Percentiles rank a stretch among this genome's conserved stretches.
phyloP scores from a whole-genome alignment of 2,113 vertebrate species.

The Notothenia coriiceps region DNA sequence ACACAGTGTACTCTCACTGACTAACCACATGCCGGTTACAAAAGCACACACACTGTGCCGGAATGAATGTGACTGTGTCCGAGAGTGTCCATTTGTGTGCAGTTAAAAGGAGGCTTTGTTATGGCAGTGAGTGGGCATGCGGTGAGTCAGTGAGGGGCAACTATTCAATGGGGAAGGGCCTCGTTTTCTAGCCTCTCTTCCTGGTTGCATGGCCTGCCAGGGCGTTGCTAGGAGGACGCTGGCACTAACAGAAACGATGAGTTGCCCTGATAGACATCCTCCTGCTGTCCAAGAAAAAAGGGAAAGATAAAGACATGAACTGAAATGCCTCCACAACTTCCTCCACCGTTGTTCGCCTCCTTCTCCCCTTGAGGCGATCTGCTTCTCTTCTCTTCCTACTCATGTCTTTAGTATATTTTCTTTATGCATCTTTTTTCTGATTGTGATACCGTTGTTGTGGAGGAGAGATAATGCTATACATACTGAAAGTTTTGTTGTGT shows the following conservation, averaged over 20 bases:
- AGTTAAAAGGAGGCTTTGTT: slow-evolving; percentile 55
- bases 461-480: slow-evolving; percentile 20
- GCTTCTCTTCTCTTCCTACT: slow-evolving; percentile 60
- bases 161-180: slow-evolving; percentile 55
- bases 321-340: slow-evolving; percentile 62
- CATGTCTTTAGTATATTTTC: slow-evolving; percentile 48
- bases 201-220: slow-evolving; percentile 49
- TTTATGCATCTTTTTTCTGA: slow-evolving; percentile 31
- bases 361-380: slow-evolving; percentile 43
- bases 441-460: slow-evolving; percentile 27
- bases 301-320: slow-evolving; percentile 57
- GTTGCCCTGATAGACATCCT: slow-evolving; percentile 61
- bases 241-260: slow-evolving; percentile 59
- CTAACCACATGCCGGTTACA: slow-evolving; percentile 27
- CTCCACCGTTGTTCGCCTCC: slow-evolving; percentile 46
- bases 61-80: slow-evolving; percentile 31
- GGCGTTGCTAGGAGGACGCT: slow-evolving; percentile 63
- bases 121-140: slow-evolving; percentile 49
- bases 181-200: slow-evolving; percentile 56
- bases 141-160: slow-evolving; percentile 55
- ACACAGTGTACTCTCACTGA: slow-evolving; percentile 7
- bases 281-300: slow-evolving; percentile 53
- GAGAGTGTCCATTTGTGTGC: slow-evolving; percentile 53
- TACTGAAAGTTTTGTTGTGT: slow-evolving; percentile 19
- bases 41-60: slow-evolving; percentile 25